phyloP scores from a whole-genome alignment of 2,888 invertebrate species.

The Lamellibrachia satsuma region DNA sequence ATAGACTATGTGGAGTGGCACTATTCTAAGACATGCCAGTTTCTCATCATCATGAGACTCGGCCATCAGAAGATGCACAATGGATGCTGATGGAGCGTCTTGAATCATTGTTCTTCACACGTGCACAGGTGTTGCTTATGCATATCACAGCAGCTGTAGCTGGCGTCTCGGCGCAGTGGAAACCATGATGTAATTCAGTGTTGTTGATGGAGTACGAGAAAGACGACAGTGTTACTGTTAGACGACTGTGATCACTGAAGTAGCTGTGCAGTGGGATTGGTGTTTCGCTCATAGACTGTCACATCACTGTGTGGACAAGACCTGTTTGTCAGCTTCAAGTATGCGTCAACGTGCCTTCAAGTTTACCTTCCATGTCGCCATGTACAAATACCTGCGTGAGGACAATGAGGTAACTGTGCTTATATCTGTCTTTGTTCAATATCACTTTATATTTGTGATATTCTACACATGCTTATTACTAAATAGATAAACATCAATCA shows the following conservation, averaged over 20 bases:
- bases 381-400: not conserved
- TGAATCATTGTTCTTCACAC: not conserved
- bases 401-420: not conserved
- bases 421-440: not conserved
- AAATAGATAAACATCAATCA: no score
- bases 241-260: not conserved
- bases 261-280: not conserved
- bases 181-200: not conserved
- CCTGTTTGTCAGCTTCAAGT: not conserved
- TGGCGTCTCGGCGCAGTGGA: not conserved
- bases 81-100: not conserved
- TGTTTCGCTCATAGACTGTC: not conserved
- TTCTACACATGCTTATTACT: no score
- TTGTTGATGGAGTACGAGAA: not conserved
- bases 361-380: constrained; percentile 1
- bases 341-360: not conserved
- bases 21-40: not conserved
- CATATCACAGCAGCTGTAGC: not conserved
- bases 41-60: not conserved
- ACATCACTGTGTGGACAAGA: not conserved
- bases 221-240: not conserved
- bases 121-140: not conserved
- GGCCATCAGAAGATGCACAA: not conserved
- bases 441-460: not conserved
- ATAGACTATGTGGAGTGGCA: not conserved